phyloP scores from a whole-genome alignment of 1,140 invertebrate species.

The Aphidius gifuensis region DNA sequence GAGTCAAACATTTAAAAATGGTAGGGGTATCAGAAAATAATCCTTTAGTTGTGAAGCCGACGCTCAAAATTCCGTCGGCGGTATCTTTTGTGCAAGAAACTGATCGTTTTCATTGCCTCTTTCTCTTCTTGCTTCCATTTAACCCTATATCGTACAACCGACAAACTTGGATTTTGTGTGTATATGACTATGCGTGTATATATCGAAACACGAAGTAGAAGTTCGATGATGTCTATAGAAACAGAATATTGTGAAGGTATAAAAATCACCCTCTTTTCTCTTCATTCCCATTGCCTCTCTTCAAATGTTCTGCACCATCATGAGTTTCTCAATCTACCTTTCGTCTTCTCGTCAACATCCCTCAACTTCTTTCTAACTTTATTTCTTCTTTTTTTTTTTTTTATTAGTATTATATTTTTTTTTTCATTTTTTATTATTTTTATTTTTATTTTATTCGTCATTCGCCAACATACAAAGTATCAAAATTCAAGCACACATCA shows the following conservation, averaged over 20 bases:
- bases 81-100: conserved; percentile 46
- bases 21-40: not conserved
- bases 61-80: conserved; percentile 52
- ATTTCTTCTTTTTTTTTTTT: conserved; percentile 6
- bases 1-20: too few species aligned
- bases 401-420: conserved; percentile 14
- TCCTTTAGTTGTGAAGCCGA: conserved; percentile 38
- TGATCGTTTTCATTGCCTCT: conserved; percentile 11
- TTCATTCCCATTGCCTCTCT: too few species aligned
- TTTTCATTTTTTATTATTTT: not conserved
- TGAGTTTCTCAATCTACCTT: not conserved
- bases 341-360: not conserved
- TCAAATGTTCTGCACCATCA: too few species aligned
- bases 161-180: not conserved
- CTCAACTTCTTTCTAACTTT: conserved; percentile 16
- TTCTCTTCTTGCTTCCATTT: not conserved
- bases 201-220: not conserved
- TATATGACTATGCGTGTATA: too few species aligned
- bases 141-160: conserved; percentile 21
- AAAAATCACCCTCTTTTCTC: not conserved
- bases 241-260: not conserved
- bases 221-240: not conserved
- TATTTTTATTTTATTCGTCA: not conserved
- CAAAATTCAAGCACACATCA: conserved; percentile 40
- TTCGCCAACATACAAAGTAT: not conserved